A percentile compares a stretch with the other conserved stretches of the same genome.
phyloP scores from a whole-genome alignment of 2,113 vertebrate genomes.

The Caranx melampygus region DNA sequence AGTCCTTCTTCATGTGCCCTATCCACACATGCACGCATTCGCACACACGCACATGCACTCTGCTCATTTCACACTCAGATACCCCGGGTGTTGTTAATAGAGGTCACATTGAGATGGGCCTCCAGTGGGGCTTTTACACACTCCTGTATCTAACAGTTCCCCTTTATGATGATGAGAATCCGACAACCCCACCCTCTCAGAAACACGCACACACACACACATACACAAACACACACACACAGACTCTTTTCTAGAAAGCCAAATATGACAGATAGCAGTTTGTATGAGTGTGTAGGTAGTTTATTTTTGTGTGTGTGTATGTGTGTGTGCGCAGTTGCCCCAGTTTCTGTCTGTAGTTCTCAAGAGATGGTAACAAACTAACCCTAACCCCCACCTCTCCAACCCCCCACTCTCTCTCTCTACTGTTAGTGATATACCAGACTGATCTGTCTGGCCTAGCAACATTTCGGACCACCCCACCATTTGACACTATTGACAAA shows the following conservation, averaged over 20 bases:
- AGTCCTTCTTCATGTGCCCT: neutral
- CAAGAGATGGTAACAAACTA: too few species aligned
- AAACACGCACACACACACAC: neutral
- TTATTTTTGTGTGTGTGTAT: neutral
- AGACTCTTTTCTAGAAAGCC: neutral
- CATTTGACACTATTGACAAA: slow-evolving; percentile 76
- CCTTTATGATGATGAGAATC: slow-evolving; percentile 60
- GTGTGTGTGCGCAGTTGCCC: neutral
- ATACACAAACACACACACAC: neutral
- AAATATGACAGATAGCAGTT: neutral
- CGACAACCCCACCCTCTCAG: neutral
- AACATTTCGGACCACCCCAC: slow-evolving; percentile 61
- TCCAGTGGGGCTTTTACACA: slow-evolving; percentile 56
- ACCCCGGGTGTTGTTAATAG: slow-evolving; percentile 73
- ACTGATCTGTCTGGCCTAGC: slow-evolving; percentile 60
- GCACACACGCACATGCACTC: slow-evolving; percentile 26
- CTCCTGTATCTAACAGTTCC: slow-evolving; percentile 39
- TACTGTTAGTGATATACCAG: slow-evolving; percentile 44
- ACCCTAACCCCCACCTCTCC: too few species aligned
- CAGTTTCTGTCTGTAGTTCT: neutral
- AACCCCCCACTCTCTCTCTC: neutral
- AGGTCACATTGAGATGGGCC: slow-evolving; percentile 80
- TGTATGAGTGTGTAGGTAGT: neutral
- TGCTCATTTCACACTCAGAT: slow-evolving; percentile 79
- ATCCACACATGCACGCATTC: slow-evolving; percentile 10